Percentiles rank a stretch among this genome's conserved stretches.
phyloP scores from a whole-genome alignment of 1,140 invertebrate genomes.

The Zaprionus nigranus region DNA sequence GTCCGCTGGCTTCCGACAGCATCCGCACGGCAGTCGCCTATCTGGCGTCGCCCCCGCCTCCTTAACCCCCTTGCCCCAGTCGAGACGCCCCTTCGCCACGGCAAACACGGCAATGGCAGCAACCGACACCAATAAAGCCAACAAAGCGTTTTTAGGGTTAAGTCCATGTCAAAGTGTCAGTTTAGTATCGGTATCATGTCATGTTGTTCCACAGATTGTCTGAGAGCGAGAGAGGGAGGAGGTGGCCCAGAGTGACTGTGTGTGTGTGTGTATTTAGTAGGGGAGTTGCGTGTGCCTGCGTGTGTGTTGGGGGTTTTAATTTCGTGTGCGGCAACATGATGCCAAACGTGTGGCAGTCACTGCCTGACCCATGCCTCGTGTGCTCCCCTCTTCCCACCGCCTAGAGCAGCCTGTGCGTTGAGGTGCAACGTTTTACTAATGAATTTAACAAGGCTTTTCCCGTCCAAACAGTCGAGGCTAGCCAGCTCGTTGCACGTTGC shows the following conservation, averaged over 20 bases:
- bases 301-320: constrained; percentile 62
- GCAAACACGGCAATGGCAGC: constrained; percentile 51
- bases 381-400: too few relatives aligned
- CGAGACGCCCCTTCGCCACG: constrained; percentile 13
- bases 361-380: constrained; percentile 2
- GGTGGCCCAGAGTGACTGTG: background rate
- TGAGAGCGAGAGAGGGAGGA: background rate
- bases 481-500: constrained; percentile 57
- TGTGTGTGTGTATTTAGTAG: constrained; percentile 28
- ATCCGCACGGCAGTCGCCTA: constrained; percentile 27
- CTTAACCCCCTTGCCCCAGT: background rate
- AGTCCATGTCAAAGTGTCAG: constrained; percentile 84
- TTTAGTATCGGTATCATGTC: constrained; percentile 85
- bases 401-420: constrained; percentile 38
- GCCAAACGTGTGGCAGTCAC: constrained; percentile 66
- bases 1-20: constrained; percentile 11
- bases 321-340: constrained; percentile 78
- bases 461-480: constrained; percentile 25
- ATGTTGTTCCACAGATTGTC: constrained; percentile 70
- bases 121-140: constrained; percentile 82
- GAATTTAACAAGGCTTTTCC: constrained; percentile 76
- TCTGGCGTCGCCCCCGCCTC: background rate
- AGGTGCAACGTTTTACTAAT: constrained; percentile 82
- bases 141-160: constrained; percentile 84
- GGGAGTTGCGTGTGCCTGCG: constrained; percentile 3